Conservation (phyloP, 2,888 invertebrate species). For the Rhaphigaster nebulosa region DNA sequence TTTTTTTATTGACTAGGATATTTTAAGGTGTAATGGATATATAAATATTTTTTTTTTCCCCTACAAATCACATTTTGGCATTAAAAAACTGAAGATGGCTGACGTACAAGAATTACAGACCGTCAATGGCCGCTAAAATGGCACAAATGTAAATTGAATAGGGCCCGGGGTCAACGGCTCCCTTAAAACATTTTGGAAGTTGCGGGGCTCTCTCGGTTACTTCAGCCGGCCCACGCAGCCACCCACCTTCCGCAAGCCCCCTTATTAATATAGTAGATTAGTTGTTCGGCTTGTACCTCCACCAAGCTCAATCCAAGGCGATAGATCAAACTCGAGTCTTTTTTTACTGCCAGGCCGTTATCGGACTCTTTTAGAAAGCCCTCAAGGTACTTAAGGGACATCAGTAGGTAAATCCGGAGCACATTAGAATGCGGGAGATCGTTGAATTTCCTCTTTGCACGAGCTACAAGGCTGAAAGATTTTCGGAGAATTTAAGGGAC, state of each 20-base stretch:
- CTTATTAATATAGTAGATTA: slow-evolving; percentile 23
- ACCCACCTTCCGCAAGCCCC: not conserved
- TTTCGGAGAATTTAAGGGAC: not conserved
- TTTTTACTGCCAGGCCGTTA: not conserved
- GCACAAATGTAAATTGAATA: not conserved
- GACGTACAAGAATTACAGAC: not conserved
- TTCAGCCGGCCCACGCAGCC: slow-evolving; percentile 1
- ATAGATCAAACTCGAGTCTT: not conserved
- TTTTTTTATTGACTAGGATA: too few species aligned
- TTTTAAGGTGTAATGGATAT: too few species aligned
- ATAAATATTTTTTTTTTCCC: too few species aligned
- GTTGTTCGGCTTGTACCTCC: not conserved
- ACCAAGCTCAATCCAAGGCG: not conserved
- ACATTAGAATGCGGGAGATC: not conserved
- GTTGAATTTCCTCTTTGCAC: not conserved
- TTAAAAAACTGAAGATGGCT: not conserved
- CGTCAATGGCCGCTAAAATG: not conserved
- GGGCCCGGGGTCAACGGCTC: not conserved
- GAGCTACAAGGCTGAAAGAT: not conserved
- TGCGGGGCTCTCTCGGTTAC: not conserved
- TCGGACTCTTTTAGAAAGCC: not conserved
- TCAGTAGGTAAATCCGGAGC: not conserved
- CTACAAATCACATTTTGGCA: too few species aligned
- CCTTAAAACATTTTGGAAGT: slow-evolving; percentile 33
- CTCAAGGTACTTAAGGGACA: not conserved